Percentiles rank a stretch among this genome's conserved stretches.
These are phyloP conservation scores for Drosophila mercatorum DNA, from an alignment of 2,888 invertebrate genomes.

Conservation along the genomic window DNA sequence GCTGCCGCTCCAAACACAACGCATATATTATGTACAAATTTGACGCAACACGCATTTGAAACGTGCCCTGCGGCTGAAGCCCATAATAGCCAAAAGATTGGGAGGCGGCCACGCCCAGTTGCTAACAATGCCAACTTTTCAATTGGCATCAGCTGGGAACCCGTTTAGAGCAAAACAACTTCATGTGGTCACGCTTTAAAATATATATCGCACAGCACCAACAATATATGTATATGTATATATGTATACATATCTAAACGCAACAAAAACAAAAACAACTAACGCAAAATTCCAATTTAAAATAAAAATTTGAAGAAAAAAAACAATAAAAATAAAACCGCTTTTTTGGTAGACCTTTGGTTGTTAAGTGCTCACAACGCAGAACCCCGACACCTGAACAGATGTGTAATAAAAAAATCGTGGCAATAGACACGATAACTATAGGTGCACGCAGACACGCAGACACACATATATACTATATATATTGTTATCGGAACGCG, in stretches of 20 bases:
- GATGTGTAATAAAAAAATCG: conserved; percentile 53
- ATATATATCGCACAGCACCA: conserved; percentile 48
- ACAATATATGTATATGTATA: background rate
- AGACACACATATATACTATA: conserved; percentile 1
- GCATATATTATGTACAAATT: background rate
- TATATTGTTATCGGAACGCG: conserved; percentile 59
- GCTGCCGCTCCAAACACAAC: conserved; percentile 1
- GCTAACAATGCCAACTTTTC: conserved; percentile 21
- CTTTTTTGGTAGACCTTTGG: conserved; percentile 38
- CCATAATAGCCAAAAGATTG: conserved; percentile 17
- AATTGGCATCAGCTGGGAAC: conserved; percentile 57
- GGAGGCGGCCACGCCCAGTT: conserved; percentile 20
- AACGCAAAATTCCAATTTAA: conserved; percentile 33
- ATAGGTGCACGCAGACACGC: conserved; percentile 18
- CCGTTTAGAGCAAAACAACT: conserved; percentile 48
- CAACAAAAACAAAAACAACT: conserved; percentile 27
- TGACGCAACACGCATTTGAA: conserved; percentile 19
- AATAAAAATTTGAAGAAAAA: conserved; percentile 7
- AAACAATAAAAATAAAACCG: conserved; percentile 25
- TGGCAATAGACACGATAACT: conserved; percentile 39
- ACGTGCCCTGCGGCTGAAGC: conserved; percentile 24
- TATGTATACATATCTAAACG: background rate
- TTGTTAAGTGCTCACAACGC: conserved; percentile 52
- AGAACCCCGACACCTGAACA: conserved; percentile 56
- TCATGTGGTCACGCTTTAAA: conserved; percentile 76